phyloP scores from a whole-genome alignment of 2,888 invertebrate genomes.

The Unio pictorum region DNA sequence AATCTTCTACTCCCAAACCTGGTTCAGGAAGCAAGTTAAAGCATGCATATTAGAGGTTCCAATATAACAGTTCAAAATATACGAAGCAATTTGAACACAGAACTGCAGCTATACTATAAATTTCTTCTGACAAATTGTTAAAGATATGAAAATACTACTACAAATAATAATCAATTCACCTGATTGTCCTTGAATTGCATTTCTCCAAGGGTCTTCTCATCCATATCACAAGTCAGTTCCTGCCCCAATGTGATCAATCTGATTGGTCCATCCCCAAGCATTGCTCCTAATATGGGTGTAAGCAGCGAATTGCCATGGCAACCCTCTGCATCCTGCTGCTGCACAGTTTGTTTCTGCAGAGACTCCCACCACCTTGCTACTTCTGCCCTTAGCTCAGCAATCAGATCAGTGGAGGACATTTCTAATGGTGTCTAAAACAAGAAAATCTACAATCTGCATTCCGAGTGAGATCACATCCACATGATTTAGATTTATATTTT shows the following conservation, averaged over 20 bases:
- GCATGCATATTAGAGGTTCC: too few species aligned
- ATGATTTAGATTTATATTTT: too few species aligned
- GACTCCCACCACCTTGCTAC: conserved; percentile 95
- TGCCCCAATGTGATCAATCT: conserved; percentile 92
- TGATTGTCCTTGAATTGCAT: conserved; percentile 96
- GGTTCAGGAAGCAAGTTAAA: too few species aligned
- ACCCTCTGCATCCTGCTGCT: conserved; percentile 52
- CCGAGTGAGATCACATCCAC: too few species aligned
- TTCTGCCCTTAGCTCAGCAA: conserved; percentile 93
- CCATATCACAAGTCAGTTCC: conserved; percentile 91
- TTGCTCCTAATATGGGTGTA: conserved; percentile 78
- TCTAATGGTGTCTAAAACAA: conserved; percentile 79
- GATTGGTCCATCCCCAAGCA: conserved; percentile 87
- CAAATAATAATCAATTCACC: conserved; percentile 70
- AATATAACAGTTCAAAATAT: too few species aligned
- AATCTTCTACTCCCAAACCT: too few species aligned
- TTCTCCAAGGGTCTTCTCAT: conserved; percentile 90
- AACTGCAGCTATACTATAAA: too few species aligned
- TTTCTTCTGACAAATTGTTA: too few species aligned
- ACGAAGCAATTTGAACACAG: too few species aligned
- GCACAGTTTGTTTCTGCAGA: conserved; percentile 64
- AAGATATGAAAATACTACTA: neutral
- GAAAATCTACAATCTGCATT: neutral
- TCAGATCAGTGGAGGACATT: conserved; percentile 87
- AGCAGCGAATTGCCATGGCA: conserved; percentile 53